Conservation (phyloP, 2,113 vertebrate genomes). For the Cairina moschata region DNA sequence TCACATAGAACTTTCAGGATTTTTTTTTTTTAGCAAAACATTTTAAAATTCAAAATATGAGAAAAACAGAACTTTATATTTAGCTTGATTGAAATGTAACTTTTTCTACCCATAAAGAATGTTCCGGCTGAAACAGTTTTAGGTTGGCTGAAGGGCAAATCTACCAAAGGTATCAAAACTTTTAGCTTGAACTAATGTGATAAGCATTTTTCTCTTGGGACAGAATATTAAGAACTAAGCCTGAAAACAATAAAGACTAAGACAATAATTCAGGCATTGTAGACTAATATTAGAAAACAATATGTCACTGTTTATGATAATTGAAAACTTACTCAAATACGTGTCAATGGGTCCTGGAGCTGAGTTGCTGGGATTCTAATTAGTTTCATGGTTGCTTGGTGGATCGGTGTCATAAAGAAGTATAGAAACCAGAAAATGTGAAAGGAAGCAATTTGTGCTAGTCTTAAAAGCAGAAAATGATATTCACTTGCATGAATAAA, state of each 20-base stretch:
- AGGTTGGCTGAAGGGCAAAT: background rate
- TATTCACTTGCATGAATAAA: background rate
- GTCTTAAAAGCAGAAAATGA: background rate
- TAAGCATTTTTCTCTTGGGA: background rate
- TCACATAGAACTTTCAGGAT: background rate
- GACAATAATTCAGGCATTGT: background rate
- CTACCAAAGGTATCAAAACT: background rate
- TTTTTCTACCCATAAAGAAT: background rate
- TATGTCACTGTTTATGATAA: slow-evolving; percentile 16
- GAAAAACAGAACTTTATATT: background rate
- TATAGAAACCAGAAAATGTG: slow-evolving; percentile 2
- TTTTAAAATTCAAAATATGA: background rate
- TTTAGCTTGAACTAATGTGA: background rate
- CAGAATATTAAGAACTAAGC: background rate
- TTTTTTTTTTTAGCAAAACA: background rate
- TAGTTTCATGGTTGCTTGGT: background rate
- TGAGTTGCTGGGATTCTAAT: background rate
- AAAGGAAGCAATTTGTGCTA: background rate
- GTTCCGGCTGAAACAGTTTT: background rate
- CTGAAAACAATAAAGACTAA: background rate
- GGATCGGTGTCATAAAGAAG: background rate
- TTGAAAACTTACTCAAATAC: slow-evolving; percentile 32
- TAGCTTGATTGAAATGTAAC: background rate
- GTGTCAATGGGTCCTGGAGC: background rate
- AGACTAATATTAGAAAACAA: slow-evolving; percentile 45